phyloP scores from a whole-genome alignment of 2,797 vertebrate species.

The Xerus rutilus region DNA sequence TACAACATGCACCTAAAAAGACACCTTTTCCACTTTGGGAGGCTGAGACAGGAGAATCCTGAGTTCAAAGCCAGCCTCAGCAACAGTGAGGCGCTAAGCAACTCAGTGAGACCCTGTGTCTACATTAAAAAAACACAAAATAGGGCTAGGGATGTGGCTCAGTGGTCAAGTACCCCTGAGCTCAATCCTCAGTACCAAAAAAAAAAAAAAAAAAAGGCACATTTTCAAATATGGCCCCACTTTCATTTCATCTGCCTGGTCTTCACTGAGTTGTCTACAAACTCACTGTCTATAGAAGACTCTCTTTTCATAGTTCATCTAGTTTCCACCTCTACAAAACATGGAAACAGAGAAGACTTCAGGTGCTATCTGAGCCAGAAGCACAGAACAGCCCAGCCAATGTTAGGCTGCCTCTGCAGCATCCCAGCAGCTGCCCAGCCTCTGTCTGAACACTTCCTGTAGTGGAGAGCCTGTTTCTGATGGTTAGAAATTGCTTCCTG shows the following conservation, averaged over 20 bases:
- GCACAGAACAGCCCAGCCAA: not conserved
- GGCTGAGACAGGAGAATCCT: no score
- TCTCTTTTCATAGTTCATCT: not conserved
- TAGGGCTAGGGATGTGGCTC: no score
- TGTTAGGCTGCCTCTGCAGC: not conserved
- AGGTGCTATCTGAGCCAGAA: not conserved
- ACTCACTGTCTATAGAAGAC: not conserved
- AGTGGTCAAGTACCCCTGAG: no score
- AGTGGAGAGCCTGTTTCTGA: not conserved
- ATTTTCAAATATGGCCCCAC: not conserved
- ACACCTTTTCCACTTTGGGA: not conserved
- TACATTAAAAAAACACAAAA: no score
- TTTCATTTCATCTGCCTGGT: not conserved
- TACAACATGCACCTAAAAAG: not conserved
- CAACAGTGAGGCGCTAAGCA: no score
- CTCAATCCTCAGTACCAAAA: no score
- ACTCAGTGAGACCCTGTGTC: no score
- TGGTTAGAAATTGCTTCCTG: not conserved
- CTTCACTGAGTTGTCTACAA: not conserved
- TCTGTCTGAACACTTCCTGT: not conserved
- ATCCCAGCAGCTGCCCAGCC: not conserved
- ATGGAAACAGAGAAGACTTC: not conserved
- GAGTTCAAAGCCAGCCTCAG: no score
- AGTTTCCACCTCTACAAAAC: not conserved
- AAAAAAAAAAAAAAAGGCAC: not conserved